Evolutionary conservation across 2,888 invertebrate genomes (phyloP).

Genomic region (Microdon myrmicae): DNA sequence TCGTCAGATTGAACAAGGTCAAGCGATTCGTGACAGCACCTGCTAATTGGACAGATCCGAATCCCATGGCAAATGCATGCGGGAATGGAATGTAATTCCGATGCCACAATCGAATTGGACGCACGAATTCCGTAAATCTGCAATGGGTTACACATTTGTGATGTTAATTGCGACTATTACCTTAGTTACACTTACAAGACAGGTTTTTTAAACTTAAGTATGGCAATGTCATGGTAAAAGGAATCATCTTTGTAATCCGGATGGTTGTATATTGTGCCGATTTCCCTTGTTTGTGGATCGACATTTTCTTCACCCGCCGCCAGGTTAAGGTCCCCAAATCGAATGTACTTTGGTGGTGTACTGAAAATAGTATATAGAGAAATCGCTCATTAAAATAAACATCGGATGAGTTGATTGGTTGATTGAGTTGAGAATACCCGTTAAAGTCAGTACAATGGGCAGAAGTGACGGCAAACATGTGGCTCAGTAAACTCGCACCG

Average conservation of each 20-base stretch:
- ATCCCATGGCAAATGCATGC: conserved; percentile 72
- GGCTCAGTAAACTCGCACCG: conserved; percentile 64
- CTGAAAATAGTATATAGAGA: no score
- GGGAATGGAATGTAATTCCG: conserved; percentile 60
- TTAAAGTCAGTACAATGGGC: conserved; percentile 62
- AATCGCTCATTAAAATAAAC: background rate
- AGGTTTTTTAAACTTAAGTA: conserved; percentile 55
- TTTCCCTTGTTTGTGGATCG: conserved; percentile 57
- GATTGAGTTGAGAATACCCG: conserved; percentile 56
- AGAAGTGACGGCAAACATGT: conserved; percentile 61
- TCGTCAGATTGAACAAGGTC: conserved; percentile 60
- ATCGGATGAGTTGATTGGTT: background rate
- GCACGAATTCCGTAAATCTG: conserved; percentile 61
- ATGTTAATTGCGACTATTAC: background rate
- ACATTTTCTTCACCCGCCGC: conserved; percentile 55
- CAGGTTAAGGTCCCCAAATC: conserved; percentile 62
- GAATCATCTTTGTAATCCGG: conserved; percentile 56
- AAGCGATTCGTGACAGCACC: conserved; percentile 60
- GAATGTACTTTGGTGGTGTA: conserved; percentile 57
- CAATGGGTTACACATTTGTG: background rate
- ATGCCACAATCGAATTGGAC: conserved; percentile 72
- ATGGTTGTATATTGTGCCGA: conserved; percentile 56
- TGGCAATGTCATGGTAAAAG: conserved; percentile 62
- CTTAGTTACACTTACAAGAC: conserved; percentile 57
- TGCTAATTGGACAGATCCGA: conserved; percentile 70